Evolutionary conservation across 2,113 vertebrate genomes (phyloP), one percentile per base, ranked within the genome.

Genomic region (Tylochromis polylepis): DNA sequence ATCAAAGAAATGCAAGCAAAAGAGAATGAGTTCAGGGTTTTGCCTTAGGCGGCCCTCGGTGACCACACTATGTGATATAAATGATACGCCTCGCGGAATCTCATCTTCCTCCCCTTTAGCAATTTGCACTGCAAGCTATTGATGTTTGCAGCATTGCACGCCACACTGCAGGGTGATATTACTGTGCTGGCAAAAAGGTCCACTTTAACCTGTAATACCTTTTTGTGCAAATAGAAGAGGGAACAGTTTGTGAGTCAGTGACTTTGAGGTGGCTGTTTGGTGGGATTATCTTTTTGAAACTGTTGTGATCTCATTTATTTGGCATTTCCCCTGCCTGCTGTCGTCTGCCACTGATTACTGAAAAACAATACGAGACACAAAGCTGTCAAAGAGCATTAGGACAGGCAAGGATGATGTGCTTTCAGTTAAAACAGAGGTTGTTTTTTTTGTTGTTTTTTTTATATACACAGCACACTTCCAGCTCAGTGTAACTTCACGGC

Each of bases 321-420:
- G 36, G 83, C 84, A 58, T 88, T 79, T 86, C 82, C 82, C 62
- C 58, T 24, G 86, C 86, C 75, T 82, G 85, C 83, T 92, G 83
- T 93, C 87, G 70, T 90, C 83, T 62, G 85, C 57, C 87, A 41
- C 72, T 88, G 90, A 93, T 90, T 89, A 87, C 81, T 24, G 85
- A 85, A 89, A 67, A 93, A 93, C 85, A 87, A 92, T 88, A 29
- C 4, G 56, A 79, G 55, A 80, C 85, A 67, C 75, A 62, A 80
- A 92, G 92, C 90, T 92, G 92, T 94, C 92, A 88, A 75, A 22
- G 79, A 87, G 81, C 88, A 84, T 94, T 87, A 92, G 58, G 86
- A 87, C 24, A 16, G 70, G 29, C 72, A 12, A 29, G 87, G 89
- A 72, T 88, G 91, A 93, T 58, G 79, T 9, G 62, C 87, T 91